Conservation (phyloP, 2,888 invertebrate genomes). For the Dasypogon diadema region DNA sequence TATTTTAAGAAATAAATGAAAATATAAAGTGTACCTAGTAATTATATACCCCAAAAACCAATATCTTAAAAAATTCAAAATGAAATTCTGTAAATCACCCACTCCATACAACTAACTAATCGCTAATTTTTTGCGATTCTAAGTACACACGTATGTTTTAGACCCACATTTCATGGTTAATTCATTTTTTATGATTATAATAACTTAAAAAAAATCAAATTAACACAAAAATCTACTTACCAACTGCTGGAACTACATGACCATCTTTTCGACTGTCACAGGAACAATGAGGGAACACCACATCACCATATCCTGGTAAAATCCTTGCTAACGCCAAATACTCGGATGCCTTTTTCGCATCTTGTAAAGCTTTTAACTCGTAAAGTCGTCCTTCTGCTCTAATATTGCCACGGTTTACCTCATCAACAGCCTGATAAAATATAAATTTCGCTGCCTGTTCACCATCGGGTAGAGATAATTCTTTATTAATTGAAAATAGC, state of each 20-base stretch:
- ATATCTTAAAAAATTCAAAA: too few species aligned
- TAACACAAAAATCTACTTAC: conserved; percentile 71
- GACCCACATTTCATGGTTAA: too few species aligned
- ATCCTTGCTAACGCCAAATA: conserved; percentile 87
- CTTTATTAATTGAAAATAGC: conserved; percentile 82
- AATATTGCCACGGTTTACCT: conserved; percentile 93
- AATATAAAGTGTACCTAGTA: too few species aligned
- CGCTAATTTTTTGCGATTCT: too few species aligned
- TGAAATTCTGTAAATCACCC: too few species aligned
- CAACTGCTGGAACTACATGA: conserved; percentile 83
- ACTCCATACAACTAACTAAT: too few species aligned
- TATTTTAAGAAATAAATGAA: too few species aligned
- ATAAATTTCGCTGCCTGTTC: conserved; percentile 84
- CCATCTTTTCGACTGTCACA: conserved; percentile 92
- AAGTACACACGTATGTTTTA: too few species aligned
- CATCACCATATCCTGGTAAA: conserved; percentile 92
- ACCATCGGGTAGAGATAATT: conserved; percentile 76
- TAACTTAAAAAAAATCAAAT: not conserved
- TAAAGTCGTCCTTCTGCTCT: conserved; percentile 91
- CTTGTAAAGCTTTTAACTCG: conserved; percentile 95
- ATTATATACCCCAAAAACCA: too few species aligned
- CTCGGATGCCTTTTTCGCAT: conserved; percentile 86
- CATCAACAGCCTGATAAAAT: conserved; percentile 95
- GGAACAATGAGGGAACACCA: conserved; percentile 94
- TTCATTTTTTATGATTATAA: too few species aligned